Percentiles rank a stretch among this genome's conserved stretches.
These are phyloP conservation scores for Ormyrus rosae DNA, from an alignment of 2,888 invertebrate genomes.

Conservation along the genomic window DNA sequence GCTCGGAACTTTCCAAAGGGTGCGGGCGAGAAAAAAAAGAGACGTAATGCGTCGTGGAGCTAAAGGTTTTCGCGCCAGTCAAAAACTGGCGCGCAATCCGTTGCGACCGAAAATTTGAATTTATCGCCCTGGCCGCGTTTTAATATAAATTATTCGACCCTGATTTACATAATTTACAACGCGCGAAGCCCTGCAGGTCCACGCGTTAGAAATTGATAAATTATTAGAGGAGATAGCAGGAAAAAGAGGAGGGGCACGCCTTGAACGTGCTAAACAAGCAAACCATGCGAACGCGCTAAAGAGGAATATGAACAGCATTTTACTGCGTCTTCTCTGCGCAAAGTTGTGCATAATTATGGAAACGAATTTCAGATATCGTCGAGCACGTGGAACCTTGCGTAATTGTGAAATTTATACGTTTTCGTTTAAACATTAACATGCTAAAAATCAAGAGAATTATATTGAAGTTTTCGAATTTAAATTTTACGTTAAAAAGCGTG, in stretches of 20 bases:
- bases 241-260: slow-evolving; percentile 55
- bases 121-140: slow-evolving; percentile 49
- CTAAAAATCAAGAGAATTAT: no score
- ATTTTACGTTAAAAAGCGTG: no score
- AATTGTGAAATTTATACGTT: slow-evolving; percentile 15
- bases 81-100: slow-evolving; percentile 11
- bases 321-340: slow-evolving; percentile 21
- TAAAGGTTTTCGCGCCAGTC: slow-evolving; percentile 39
- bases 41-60: slow-evolving; percentile 16
- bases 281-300: slow-evolving; percentile 44
- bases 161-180: slow-evolving; percentile 57
- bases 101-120: slow-evolving; percentile 55
- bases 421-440: background rate
- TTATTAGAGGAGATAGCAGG: slow-evolving; percentile 56
- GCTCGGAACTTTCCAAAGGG: background rate
- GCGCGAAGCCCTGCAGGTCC: slow-evolving; percentile 5
- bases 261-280: slow-evolving; percentile 42
- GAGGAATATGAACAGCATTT: slow-evolving; percentile 57
- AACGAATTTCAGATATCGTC: slow-evolving; percentile 49
- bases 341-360: slow-evolving; percentile 46
- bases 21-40: slow-evolving; percentile 34
- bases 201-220: slow-evolving; percentile 53
- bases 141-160: slow-evolving; percentile 53
- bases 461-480: no score
- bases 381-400: slow-evolving; percentile 18